A percentile compares a stretch with the other conserved stretches of the same genome.
These are phyloP conservation scores for Coptotermes formosanus DNA, from an alignment of 1,140 invertebrate species.

Conservation along the genomic window DNA sequence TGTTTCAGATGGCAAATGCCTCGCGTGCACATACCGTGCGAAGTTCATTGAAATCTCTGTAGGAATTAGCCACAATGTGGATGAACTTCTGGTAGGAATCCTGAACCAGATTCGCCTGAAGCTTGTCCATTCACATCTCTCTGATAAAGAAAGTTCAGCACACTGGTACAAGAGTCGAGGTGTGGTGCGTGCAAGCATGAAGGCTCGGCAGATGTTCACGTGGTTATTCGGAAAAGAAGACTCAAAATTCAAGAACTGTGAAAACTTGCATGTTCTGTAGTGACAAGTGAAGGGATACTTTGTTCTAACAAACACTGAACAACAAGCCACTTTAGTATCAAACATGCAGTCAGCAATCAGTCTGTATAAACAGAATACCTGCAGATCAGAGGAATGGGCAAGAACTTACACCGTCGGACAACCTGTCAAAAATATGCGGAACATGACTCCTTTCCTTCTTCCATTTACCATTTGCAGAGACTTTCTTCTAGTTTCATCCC, in stretches of 20 bases:
- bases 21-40: slow-evolving; percentile 79
- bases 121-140: slow-evolving; percentile 60
- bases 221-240: slow-evolving; percentile 88
- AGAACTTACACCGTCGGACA: background rate
- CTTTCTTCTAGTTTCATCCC: too few relatives aligned
- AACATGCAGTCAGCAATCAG: background rate
- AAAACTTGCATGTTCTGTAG: slow-evolving; percentile 82
- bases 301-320: slow-evolving; percentile 18
- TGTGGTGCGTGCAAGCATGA: slow-evolving; percentile 80
- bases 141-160: slow-evolving; percentile 45
- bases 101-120: slow-evolving; percentile 80
- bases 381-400: background rate
- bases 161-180: slow-evolving; percentile 82
- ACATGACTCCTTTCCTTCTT: too few relatives aligned
- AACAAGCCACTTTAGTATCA: background rate
- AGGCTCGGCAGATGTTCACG: slow-evolving; percentile 83
- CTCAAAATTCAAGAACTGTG: slow-evolving; percentile 87
- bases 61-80: slow-evolving; percentile 87
- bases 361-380: background rate
- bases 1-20: slow-evolving; percentile 75
- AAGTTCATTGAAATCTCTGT: slow-evolving; percentile 90
- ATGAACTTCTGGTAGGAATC: slow-evolving; percentile 79
- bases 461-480: too few relatives aligned
- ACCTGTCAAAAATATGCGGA: too few relatives aligned
- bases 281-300: slow-evolving; percentile 29